Evolutionary conservation across 1,140 invertebrate species (phyloP), one percentile per base, ranked within the genome.

Genomic region (Megalonaias nervosa): DNA sequence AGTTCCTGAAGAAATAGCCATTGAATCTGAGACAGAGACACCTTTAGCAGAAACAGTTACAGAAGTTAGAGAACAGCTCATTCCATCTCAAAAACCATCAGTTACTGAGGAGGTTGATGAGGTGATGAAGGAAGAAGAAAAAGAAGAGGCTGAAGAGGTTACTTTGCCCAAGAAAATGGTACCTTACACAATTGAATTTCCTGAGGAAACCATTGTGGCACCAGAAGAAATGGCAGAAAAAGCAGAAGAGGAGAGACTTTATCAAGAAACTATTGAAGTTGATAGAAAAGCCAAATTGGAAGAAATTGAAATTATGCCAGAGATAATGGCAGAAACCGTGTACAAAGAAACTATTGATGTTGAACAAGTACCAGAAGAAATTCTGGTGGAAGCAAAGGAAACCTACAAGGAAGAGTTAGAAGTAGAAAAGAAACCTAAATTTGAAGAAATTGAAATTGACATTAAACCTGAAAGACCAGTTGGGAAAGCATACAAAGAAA

Each of bases 371-470:
- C 61, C 4, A 69, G 26, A 26, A 55, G 65, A 68, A 11, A 48
- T 67, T 21, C n/a, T 38, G 31, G 64, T 75, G 58, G 73, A 75
- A 58, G 68, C 67, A 12, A 68, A 65, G 15, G 19, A 21, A 16
- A 66, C 48, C 5, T 48, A n/a, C n/a, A 56, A 65, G n/a, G n/a
- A n/a, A n/a, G n/a, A n/a, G n/a, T n/a, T 70, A 69, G 71, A 74
- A 6, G 67, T 38, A 60, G 26, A 21, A 17, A 21, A 13, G 57
- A 62, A 80, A 26, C 6, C n/a, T 17, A 68, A 3, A 16, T 11
- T 70, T 67, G 65, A 72, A 59, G 71, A 70, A 19, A 16, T 66
- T 65, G 62, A 74, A 65, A 56, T 74, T 66, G 62, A 74, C 48
- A 26, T 61, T 14, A 68, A 68, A 68, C 26, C 67, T n/a, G 56